A percentile compares a stretch with the other conserved stretches of the same genome.
Conservation (phyloP, 2,797 vertebrate species). For the Threskiornis aethiopicus region DNA sequence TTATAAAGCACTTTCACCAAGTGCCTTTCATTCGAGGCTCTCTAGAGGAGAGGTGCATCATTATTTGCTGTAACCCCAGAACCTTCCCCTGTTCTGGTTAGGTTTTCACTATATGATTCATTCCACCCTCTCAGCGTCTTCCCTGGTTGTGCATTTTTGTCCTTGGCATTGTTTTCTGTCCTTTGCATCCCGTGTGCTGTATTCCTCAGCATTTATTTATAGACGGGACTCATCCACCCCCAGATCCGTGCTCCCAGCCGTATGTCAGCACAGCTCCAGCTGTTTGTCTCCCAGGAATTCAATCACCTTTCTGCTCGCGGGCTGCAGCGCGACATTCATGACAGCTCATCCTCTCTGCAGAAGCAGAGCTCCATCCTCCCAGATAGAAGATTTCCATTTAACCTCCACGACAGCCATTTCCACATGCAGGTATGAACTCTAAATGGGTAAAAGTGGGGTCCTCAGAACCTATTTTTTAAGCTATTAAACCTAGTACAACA, state of each 20-base stretch:
- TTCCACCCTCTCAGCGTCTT: not conserved
- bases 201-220: slow-evolving; percentile 35
- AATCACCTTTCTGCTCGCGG: not conserved
- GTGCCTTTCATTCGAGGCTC: not conserved
- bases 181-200: not conserved
- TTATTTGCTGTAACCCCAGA: slow-evolving; percentile 4
- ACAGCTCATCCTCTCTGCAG: not conserved
- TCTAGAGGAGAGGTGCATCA: not conserved
- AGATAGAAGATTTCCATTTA: not conserved
- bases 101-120: slow-evolving; percentile 26
- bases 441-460: not conserved
- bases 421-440: not conserved
- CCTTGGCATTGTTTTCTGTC: slow-evolving; percentile 18
- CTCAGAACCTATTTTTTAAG: not conserved
- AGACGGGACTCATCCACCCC: not conserved
- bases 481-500: not conserved
- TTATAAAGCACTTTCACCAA: slow-evolving; percentile 3
- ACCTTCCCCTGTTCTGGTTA: not conserved
- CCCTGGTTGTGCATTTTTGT: not conserved
- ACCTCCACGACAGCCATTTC: not conserved
- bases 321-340: not conserved
- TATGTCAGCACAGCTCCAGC: not conserved
- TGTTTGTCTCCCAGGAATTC: not conserved
- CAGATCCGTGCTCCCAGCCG: not conserved
- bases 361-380: not conserved